These are phyloP conservation scores for Chelon labrosus DNA, from an alignment of 2,797 vertebrate species.

Conservation along the genomic window DNA sequence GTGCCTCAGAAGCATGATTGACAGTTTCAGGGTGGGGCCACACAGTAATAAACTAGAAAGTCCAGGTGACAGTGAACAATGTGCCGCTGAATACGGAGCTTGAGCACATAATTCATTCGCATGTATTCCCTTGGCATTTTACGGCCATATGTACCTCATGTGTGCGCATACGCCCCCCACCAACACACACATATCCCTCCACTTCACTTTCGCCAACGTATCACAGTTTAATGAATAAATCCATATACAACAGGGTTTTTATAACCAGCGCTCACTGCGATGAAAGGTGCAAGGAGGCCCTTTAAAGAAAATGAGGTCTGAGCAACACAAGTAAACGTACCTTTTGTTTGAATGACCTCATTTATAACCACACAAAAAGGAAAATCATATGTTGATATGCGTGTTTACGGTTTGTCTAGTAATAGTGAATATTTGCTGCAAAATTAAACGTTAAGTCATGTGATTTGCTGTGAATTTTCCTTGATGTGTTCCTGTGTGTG, in stretches of 20 bases:
- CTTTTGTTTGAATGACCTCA: conserved; percentile 27
- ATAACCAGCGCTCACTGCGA: neutral
- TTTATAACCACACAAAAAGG: conserved; percentile 10
- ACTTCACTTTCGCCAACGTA: conserved; percentile 30
- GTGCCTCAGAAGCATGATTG: conserved; percentile 25
- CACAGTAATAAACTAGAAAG: conserved; percentile 37
- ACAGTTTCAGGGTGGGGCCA: conserved; percentile 20
- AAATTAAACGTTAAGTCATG: no score
- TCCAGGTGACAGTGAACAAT: conserved; percentile 57
- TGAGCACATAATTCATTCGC: conserved; percentile 49
- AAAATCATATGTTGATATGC: conserved; percentile 16
- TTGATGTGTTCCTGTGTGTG: no score
- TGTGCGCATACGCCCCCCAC: neutral
- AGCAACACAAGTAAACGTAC: conserved; percentile 2
- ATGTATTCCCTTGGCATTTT: conserved; percentile 31
- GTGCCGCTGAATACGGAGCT: conserved; percentile 34
- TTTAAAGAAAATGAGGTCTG: neutral
- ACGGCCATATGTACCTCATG: conserved; percentile 37
- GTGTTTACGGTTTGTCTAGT: neutral
- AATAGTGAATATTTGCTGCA: no score
- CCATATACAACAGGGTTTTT: conserved; percentile 41
- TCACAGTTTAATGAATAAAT: conserved; percentile 67
- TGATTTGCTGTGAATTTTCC: no score
- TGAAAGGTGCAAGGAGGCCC: conserved; percentile 19
- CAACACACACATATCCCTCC: neutral